phyloP scores from a whole-genome alignment of 2,113 vertebrate genomes.

The Onychostruthus taczanowskii region DNA sequence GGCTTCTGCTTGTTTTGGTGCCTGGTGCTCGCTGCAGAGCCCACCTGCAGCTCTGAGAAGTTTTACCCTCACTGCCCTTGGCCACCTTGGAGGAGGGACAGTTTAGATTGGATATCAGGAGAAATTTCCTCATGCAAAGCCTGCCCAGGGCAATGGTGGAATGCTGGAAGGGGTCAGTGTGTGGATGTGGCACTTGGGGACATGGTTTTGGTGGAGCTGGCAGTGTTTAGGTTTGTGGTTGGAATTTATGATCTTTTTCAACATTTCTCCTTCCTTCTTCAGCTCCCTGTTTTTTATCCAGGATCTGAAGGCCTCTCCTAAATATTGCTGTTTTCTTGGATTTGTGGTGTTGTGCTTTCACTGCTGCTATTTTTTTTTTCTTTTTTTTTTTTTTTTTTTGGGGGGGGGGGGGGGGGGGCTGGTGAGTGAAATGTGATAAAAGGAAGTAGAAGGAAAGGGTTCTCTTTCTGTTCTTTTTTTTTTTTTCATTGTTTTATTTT shows the following conservation, averaged over 20 bases:
- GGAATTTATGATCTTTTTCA: not conserved
- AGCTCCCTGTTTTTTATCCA: not conserved
- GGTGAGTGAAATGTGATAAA: not conserved
- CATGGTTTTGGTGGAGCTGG: not conserved
- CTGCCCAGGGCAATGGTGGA: not conserved
- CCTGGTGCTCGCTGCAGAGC: too few relatives aligned
- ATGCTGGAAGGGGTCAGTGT: not conserved
- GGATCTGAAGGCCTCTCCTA: not conserved
- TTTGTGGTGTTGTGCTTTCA: not conserved
- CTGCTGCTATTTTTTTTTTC: not conserved
- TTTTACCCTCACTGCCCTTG: not conserved
- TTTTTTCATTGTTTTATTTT: not conserved
- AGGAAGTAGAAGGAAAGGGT: not conserved
- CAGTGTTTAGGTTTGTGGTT: not conserved
- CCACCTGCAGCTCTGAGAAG: not conserved
- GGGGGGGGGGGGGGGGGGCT: accelerated
- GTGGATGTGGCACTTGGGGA: not conserved
- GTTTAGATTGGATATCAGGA: not conserved
- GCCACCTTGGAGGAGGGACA: not conserved
- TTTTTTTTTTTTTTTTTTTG: too few relatives aligned
- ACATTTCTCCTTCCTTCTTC: not conserved
- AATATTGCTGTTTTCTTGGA: not conserved
- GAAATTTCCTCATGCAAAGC: not conserved
- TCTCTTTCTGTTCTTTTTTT: not conserved
- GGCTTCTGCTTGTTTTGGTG: accelerated